phyloP scores from a whole-genome alignment of 2,113 vertebrate species.

The Macroglossus sobrinus region DNA sequence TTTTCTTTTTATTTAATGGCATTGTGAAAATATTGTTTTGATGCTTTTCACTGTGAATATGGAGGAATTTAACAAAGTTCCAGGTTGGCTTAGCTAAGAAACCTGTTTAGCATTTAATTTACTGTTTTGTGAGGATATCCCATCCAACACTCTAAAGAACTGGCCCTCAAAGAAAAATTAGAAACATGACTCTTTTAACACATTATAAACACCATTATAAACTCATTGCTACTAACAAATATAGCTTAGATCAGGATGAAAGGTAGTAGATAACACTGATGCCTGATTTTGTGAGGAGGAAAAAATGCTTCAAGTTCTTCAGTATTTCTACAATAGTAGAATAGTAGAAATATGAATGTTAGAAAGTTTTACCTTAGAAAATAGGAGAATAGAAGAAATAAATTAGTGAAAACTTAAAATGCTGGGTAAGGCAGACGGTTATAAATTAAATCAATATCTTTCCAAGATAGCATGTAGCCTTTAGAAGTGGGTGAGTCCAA shows the following conservation, averaged over 20 bases:
- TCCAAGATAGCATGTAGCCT: not conserved
- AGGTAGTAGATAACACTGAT: slow-evolving; percentile 2
- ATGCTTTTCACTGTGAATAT: not conserved
- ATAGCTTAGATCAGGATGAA: slow-evolving; percentile 6
- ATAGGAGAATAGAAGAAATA: slow-evolving; percentile 16
- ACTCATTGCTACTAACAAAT: not conserved
- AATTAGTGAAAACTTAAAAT: slow-evolving; percentile 26
- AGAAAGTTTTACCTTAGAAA: not conserved
- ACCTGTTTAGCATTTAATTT: slow-evolving; percentile 13
- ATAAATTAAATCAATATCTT: not conserved
- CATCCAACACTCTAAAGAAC: not conserved
- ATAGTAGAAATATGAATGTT: not conserved
- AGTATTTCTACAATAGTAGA: not conserved
- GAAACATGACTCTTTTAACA: slow-evolving; percentile 1
- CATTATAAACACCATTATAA: slow-evolving; percentile 33
- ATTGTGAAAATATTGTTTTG: not conserved
- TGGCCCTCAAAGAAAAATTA: slow-evolving; percentile 3
- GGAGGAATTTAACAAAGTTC: slow-evolving; percentile 2
- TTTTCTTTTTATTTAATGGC: not conserved
- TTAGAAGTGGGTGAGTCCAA: slow-evolving; percentile 30
- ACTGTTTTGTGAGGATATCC: slow-evolving; percentile 1
- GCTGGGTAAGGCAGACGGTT: not conserved
- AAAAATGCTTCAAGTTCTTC: not conserved
- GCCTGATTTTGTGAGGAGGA: not conserved
- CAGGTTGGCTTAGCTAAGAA: slow-evolving; percentile 16